Evolutionary conservation across 2,888 invertebrate genomes (phyloP).

Genomic region (Dolichomitus sp.): DNA sequence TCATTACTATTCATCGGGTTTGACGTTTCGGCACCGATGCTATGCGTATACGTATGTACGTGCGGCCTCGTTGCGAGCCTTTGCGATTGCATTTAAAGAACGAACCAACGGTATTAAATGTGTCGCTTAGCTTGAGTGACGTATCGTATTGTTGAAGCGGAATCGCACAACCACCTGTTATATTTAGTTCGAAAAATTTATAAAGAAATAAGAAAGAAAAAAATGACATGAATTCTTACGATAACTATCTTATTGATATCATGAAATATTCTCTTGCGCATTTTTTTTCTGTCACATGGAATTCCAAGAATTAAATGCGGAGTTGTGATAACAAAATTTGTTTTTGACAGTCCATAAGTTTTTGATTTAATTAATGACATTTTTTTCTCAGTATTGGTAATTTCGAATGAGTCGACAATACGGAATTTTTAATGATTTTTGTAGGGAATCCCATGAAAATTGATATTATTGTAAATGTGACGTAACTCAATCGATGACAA

Average conservation of each 20-base stretch:
- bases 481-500: background rate
- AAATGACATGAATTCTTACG: too few species aligned
- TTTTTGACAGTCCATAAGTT: too few species aligned
- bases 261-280: background rate
- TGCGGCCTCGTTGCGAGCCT: conserved; percentile 67
- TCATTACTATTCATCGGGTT: conserved; percentile 70
- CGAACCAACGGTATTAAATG: conserved; percentile 60
- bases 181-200: background rate
- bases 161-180: conserved; percentile 8
- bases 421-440: background rate
- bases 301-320: too few species aligned
- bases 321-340: too few species aligned
- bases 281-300: background rate
- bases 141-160: background rate
- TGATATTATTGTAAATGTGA: background rate
- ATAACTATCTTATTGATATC: too few species aligned
- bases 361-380: too few species aligned
- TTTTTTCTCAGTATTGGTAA: too few species aligned
- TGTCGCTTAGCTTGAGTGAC: background rate
- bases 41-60: conserved; percentile 49
- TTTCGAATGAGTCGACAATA: background rate
- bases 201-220: too few species aligned
- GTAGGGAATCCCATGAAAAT: background rate
- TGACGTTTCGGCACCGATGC: conserved; percentile 51
- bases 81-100: conserved; percentile 63